These are phyloP conservation scores for Albula goreensis DNA, from an alignment of 2,113 vertebrate genomes.

Conservation along the genomic window DNA sequence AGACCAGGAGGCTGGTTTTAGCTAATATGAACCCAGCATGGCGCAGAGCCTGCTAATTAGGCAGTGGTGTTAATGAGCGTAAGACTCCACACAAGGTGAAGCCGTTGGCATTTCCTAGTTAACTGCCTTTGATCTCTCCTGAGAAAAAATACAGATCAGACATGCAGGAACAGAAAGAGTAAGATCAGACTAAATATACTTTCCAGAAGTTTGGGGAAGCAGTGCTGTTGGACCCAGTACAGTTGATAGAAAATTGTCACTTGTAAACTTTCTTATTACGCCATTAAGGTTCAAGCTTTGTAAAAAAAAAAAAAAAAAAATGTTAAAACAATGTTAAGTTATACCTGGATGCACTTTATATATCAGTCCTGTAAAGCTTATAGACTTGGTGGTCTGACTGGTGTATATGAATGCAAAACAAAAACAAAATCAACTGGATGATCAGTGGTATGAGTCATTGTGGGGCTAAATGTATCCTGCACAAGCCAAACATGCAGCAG, in stretches of 20 bases:
- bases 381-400: too few relatives aligned
- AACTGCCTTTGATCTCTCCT: constrained; percentile 6
- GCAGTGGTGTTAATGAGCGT: constrained; percentile 11
- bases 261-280: too few relatives aligned
- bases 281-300: too few relatives aligned
- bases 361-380: too few relatives aligned
- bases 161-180: not conserved
- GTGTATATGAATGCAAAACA: too few relatives aligned
- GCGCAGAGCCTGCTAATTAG: constrained; percentile 8
- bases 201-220: not conserved
- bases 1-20: not conserved
- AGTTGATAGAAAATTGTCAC: not conserved
- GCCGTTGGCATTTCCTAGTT: not conserved
- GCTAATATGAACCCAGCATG: not conserved
- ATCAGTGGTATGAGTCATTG: not conserved
- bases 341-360: too few relatives aligned
- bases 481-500: too few relatives aligned
- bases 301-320: too few relatives aligned
- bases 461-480: too few relatives aligned
- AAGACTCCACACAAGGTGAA: not conserved
- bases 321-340: too few relatives aligned
- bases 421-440: not conserved
- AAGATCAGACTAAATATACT: constrained; percentile 2
- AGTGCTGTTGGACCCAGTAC: not conserved
- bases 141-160: constrained; percentile 2